Evolutionary conservation across 2,113 vertebrate species (phyloP), one percentile per base, ranked within the genome.

Genomic region (Castor canadensis): DNA sequence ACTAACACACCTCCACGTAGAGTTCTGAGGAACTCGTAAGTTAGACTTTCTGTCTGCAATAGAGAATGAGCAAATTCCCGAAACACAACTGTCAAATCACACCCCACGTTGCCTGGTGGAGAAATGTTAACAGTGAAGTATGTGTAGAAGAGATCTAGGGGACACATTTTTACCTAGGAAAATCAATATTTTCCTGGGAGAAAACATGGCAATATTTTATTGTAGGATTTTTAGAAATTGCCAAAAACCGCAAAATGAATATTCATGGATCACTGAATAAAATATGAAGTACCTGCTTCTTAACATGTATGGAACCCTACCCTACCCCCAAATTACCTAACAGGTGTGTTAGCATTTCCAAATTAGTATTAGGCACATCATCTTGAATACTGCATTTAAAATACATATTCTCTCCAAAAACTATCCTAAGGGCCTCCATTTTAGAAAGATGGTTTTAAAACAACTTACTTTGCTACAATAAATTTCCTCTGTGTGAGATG

Each of bases 401-500:
- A 93, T 75, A 97, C 40, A 54, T 72, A 49, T 0, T 35, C 26
- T 90, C 16, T 91, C 84, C 62, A 73, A 96, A 95, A 94, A 83
- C 72, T 64, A 86, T 62, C 85, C 45, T 86, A 96, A 87, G 71
- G 67, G 56, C 83, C 81, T 97, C 97, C 45, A 30, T 93, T 97
- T 96, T 94, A 95, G 77, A 87, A 97, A 95, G 73, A 96, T 49
- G 35, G 80, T 66, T 80, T 83, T 95, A 96, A 98, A 96, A 94
- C 52, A 96, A 99, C 99, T 99, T 99, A 99, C 99, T 99, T 99
- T 99, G 98, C 98, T 99, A 99, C 99, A 99, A 98, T 99, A 99
- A 98, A 99, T 99, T 99, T 99, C 99, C 95, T 99, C 99, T 90
- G 99, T 98, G 96, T 99, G 98, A 97, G 99, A 98, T 92, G 98